These are phyloP conservation scores for Turritopsis dohrnii DNA, from an alignment of 30 jellyfish, hydroid and myxozoan genomes.

Conservation along the genomic window DNA sequence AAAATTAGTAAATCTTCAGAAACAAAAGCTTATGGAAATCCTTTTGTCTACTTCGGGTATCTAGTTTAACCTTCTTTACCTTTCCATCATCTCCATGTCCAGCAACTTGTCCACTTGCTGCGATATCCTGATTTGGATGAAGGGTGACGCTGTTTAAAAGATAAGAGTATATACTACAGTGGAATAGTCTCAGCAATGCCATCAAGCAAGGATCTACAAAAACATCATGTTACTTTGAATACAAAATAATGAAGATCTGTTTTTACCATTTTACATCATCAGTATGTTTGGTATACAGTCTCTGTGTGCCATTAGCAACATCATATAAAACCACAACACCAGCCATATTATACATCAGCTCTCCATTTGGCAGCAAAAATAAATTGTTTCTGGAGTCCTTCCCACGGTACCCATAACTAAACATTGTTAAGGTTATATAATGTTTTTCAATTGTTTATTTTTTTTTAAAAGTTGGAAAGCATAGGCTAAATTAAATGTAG, in stretches of 20 bases:
- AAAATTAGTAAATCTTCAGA: no score
- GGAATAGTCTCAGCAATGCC: no score
- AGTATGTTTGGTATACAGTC: constrained; percentile 69
- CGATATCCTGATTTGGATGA: constrained; percentile 55
- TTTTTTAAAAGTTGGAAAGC: background rate
- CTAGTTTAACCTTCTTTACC: background rate
- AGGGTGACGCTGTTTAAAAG: constrained; percentile 43
- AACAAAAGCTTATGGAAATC: no score
- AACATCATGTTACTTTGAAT: background rate
- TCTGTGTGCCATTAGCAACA: constrained; percentile 51
- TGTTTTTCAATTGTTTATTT: no score
- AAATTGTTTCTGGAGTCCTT: constrained; percentile 68
- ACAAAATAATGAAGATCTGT: no score
- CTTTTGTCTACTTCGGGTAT: no score
- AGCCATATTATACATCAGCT: constrained; percentile 74
- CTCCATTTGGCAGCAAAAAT: constrained; percentile 71
- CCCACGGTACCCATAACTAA: constrained; percentile 83
- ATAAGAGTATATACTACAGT: no score
- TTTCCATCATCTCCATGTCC: constrained; percentile 87
- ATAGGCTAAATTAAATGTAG: background rate
- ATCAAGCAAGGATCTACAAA: no score
- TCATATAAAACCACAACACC: constrained; percentile 64
- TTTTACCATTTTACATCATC: constrained; percentile 79
- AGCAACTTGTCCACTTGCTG: constrained; percentile 93
- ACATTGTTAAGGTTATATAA: background rate